Base-by-base conservation (phyloP, 2,113 vertebrate genomes). In the Antechinus flavipes region DNA sequence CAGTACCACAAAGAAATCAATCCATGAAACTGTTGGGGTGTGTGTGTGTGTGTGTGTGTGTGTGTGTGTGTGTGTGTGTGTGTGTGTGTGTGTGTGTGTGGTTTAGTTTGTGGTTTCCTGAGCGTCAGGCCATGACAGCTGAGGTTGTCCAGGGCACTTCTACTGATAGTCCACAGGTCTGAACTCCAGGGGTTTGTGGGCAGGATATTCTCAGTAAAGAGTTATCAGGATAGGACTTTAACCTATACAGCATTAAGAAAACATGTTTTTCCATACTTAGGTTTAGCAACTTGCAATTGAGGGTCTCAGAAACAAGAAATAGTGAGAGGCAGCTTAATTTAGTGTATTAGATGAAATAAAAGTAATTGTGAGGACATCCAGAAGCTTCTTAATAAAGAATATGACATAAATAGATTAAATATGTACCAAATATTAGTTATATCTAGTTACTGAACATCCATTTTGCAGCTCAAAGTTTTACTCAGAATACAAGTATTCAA, bases 61-160 rank as follows among this genome's bases (percentile, higher is more conserved):
- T 96, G 97, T 97, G 55, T 89, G 97, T 84, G 96, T 95, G 91
- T 94, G 97, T 96, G 97, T 96, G 97, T 97, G 61, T 89, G 97
- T 84, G 96, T 95, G 91, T 94, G 97, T 96, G 97, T 97, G 61
- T 89, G 97, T 84, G 96, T 95, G 91, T 94, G 97, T 96, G 97
- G 96, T 97, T 97, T 94, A 54, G 46, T 42, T 46, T 97, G 94
- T 96, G 96, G 96, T 96, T 97, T 98, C 97, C 94, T 96, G 94
- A 96, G 95, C 96, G 53, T 94, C 93, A 91, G 94, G 27, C 94
- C 94, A 93, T 95, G 92, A 97, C 93, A 94, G 94, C 95, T 97
- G 95, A 97, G 90, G 92, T 91, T 96, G 93, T 96, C 50, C 50
- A 8, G 55, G 95, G 93, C 92, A 90, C 93, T 94, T 97, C 92